A percentile compares a stretch with the other conserved stretches of the same genome.
phyloP scores from a whole-genome alignment of 2,888 invertebrate genomes.

The Cheilosia grossa region DNA sequence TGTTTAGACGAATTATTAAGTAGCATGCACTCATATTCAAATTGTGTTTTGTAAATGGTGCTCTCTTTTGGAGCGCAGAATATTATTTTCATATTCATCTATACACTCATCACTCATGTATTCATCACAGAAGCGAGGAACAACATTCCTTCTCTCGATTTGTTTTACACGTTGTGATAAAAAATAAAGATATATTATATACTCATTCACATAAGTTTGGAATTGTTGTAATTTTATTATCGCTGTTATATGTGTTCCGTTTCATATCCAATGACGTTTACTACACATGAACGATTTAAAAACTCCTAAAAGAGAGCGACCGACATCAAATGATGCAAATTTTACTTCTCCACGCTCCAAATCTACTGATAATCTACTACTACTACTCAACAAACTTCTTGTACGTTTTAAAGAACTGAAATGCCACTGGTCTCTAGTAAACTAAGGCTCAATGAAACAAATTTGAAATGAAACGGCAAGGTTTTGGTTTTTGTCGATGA shows the following conservation, averaged over 20 bases:
- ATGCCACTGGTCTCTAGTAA: too few relatives aligned
- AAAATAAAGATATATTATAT: conserved; percentile 26
- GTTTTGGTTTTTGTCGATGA: too few relatives aligned
- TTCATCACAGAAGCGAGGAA: conserved; percentile 35
- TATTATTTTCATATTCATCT: conserved; percentile 34
- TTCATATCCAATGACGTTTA: too few relatives aligned
- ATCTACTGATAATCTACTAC: too few relatives aligned
- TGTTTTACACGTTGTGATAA: conserved; percentile 63
- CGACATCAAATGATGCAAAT: too few relatives aligned
- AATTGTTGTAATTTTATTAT: background rate
- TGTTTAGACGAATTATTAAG: conserved; percentile 1
- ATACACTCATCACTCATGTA: conserved; percentile 27
- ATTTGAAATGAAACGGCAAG: too few relatives aligned
- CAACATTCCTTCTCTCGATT: conserved; percentile 27
- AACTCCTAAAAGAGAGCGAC: too few relatives aligned
- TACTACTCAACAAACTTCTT: too few relatives aligned
- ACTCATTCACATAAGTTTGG: conserved; percentile 21
- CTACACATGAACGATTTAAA: too few relatives aligned
- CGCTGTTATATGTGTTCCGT: background rate
- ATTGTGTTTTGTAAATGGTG: conserved; percentile 22
- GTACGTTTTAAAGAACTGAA: too few relatives aligned
- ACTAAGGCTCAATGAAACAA: too few relatives aligned
- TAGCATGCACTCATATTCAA: conserved; percentile 62
- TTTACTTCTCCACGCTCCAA: too few relatives aligned
- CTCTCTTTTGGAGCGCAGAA: conserved; percentile 60